Evolutionary conservation across 92 coral and sea anemone species (phyloP), one percentile per base, ranked within the genome.

Genomic region (Palythoa caribaeorum): DNA sequence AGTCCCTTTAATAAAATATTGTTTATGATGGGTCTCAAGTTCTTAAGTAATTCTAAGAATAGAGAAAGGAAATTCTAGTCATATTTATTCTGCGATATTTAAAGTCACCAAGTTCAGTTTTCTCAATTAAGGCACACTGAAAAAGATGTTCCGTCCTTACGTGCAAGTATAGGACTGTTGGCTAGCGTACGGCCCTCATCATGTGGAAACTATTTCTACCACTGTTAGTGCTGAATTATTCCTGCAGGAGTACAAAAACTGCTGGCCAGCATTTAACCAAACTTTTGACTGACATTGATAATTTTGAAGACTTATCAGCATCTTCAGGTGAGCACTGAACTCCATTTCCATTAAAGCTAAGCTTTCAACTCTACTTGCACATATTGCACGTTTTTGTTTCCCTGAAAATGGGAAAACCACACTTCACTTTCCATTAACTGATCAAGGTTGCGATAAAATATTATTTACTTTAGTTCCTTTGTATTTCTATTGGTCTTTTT

Each of bases 1-100:
- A 44, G 50, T 4, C 5, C 50, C 50, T 8, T 44, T 44, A 44
- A 28, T 28, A 28, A 28, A 28, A 28, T 28, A 28, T 28, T 28
- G 28, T 28, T 28, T 28, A 28, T 28, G 28, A 28, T 28, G 28
- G 28, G 28, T 28, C 28, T 28, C 28, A 28, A 28, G 28, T 44
- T 44, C 50, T 44, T 44, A 44, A 8, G 50, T 44, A 44, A 44
- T 44, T 44, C 8, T 9, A 68, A 68, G 38, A 68, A 68, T 19
- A 68, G 73, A 72, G 13, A 39, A 28, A 48, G 51, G 79, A 35
- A 50, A 76, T 50, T 76, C 79, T 76, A 52, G 79, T 48, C 19
- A 76, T 50, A 76, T 76, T 57, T 38, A 38, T 76, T 76, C 47
- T 9, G 19, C 9, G 57, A 44, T 21, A 48, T 50, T 47, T 44